Evolutionary conservation across 2,888 invertebrate species (phyloP).

Genomic region (Allolobophora icterica): DNA sequence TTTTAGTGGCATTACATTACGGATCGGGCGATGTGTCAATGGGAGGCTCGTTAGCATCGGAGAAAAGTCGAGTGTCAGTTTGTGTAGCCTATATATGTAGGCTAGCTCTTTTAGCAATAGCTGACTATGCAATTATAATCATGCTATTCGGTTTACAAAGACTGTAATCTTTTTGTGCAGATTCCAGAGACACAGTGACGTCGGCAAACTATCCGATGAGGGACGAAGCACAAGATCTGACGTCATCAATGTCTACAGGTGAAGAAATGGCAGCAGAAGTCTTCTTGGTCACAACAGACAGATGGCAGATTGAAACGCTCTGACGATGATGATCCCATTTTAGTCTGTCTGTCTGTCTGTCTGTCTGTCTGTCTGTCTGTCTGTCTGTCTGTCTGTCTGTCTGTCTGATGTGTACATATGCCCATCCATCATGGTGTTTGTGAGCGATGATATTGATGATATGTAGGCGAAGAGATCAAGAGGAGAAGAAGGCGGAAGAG

Average conservation of each 20-base stretch:
- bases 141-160: too few species aligned
- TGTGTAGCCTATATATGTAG: too few species aligned
- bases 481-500: not conserved
- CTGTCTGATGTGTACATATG: not conserved
- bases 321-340: not conserved
- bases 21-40: too few species aligned
- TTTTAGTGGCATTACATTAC: too few species aligned
- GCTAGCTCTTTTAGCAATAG: not conserved
- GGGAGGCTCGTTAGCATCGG: too few species aligned
- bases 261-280: not conserved
- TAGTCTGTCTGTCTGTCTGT: not conserved
- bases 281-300: not conserved
- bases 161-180: not conserved
- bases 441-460: not conserved
- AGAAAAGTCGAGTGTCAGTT: too few species aligned
- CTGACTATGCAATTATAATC: not conserved
- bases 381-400: not conserved
- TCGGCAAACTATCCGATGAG: slow-evolving; percentile 20
- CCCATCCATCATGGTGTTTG: not conserved
- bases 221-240: slow-evolving; percentile 13
- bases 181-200: not conserved
- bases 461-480: not conserved
- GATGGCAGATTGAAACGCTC: not conserved
- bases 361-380: not conserved
- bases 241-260: slow-evolving; percentile 26